Conservation (phyloP, 2,888 invertebrate species). For the Biston stratarius region DNA sequence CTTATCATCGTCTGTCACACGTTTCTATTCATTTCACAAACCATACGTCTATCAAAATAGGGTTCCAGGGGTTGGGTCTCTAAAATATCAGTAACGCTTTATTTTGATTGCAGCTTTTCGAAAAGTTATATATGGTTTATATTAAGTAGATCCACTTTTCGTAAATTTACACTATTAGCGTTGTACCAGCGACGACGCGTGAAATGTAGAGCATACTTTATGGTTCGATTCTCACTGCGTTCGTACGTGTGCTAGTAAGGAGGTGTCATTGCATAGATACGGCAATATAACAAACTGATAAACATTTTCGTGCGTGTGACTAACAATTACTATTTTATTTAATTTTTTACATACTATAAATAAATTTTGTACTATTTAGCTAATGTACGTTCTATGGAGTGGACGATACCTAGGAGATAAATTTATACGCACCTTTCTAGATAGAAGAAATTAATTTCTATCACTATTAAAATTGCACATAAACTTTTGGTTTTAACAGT, state of each 20-base stretch:
- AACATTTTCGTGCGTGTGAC: background rate
- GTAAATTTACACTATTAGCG: constrained; percentile 39
- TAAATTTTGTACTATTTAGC: too few relatives aligned
- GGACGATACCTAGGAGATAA: too few relatives aligned
- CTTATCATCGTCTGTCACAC: constrained; percentile 15
- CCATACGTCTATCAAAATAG: constrained; percentile 12
- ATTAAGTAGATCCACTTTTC: constrained; percentile 18
- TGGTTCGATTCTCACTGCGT: constrained; percentile 59
- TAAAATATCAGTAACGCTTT: constrained; percentile 3
- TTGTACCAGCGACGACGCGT: constrained; percentile 53
- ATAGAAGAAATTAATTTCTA: too few relatives aligned
- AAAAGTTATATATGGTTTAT: constrained; percentile 19
- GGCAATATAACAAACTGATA: constrained; percentile 13
- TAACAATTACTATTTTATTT: background rate
- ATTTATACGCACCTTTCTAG: too few relatives aligned
- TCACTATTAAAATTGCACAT: too few relatives aligned
- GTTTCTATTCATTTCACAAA: constrained; percentile 7
- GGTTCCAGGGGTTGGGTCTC: constrained; percentile 10
- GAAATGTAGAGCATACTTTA: constrained; percentile 70
- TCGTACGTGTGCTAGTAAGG: constrained; percentile 44
- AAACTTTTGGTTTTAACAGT: too few relatives aligned
- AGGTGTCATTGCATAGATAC: constrained; percentile 47
- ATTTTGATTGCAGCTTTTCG: constrained; percentile 25
- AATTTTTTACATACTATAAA: too few relatives aligned
- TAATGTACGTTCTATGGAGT: too few relatives aligned